Evolutionary conservation across 2,888 invertebrate genomes (phyloP), one percentile per base, ranked within the genome.

Genomic region (Escarpia spicata): DNA sequence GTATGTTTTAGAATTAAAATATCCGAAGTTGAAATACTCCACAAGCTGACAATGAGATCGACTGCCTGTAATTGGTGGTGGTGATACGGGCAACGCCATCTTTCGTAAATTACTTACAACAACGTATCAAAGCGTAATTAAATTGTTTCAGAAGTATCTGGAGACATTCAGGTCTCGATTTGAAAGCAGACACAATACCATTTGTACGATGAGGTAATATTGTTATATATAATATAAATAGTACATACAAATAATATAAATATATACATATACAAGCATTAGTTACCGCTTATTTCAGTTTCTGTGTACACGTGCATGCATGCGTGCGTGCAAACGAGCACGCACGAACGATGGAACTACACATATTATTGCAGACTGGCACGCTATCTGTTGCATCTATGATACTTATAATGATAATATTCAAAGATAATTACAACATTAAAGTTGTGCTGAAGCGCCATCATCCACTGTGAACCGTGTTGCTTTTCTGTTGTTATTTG

Each of bases 241-340:
- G 75, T 75, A 75, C 75, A 75, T 75, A 75, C 26, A 75, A 75
- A 75, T 75, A 26, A 75, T 75, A 75, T 75, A 75, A 75, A 75
- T 75, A 75, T 75, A 75, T 75, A 75, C 75, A 75, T 75, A 26
- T 75, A 75, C 75, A 75, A 75, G 19, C 19, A 75, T 75, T 75
- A 15, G 75, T 75, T 75, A 75, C 75, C 3, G 52, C 15, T 52
- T 15, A 52, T 15, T 52, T 52, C 9, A 52, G 52, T 52, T 52
- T 75, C 6, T 26, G 52, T 52, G 52, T 52, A 12, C 52, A 52
- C 12, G 75, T 75, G 75, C n/a, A 75, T 26, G 75, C 19, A n/a
- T 75, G 75, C 26, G 19, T 75, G 75, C 75, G 26, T 75, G 75
- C 3, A 12, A 12, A 15, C 2, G 26, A 4, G 19, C 75, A 26